Base-by-base conservation (phyloP, 2,888 invertebrate species). In the Lasioglossum leucozonium region DNA sequence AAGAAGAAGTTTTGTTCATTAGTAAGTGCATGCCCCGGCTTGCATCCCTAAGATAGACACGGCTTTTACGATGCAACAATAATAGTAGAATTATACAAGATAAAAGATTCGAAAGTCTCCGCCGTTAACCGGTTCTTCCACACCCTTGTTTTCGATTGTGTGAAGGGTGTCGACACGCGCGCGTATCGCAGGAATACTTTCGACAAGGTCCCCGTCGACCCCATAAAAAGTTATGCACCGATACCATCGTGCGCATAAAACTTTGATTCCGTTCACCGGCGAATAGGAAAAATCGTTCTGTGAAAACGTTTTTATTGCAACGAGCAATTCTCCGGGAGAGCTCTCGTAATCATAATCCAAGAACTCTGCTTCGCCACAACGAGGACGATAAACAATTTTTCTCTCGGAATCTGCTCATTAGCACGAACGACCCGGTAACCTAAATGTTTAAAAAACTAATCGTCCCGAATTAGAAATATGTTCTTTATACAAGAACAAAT, bases 161-260 rank as follows among this genome's bases (percentile, higher is more conserved):
- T 37, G n/a, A 30, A 37, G 16, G 22, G 75, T 26, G 42, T 55
- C 51, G 47, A 58, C 55, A 30, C 75, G 51, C n/a, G 42, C 75
- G 51, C n/a, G 42, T 55, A 69, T 37, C 74, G 75, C 55, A 69
- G 55, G n/a, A 79, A 40, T 72, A 58, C 34, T 69, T 78, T 76
- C 79, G 69, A 82, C 82, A 82, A 82, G 58, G 67, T 58, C 18
- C 62, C 72, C 34, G 72, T 58, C 79, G 55, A 22, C 55, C 30
- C 42, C 79, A 65, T 85, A 82, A 82, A 85, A 85, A 76, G 58
- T 85, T 79, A 79, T 76, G 72, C 67, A 78, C 58, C 79, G 82
- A 84, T 75, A 82, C 42, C 65, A 76, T 77, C 58, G 67, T 47
- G 58, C 76, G 69, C 72, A 82, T 85, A 79, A 85, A 82, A 85